Evolutionary conservation across 2,113 vertebrate genomes (phyloP).

Genomic region (Nycticryphes semicollaris): DNA sequence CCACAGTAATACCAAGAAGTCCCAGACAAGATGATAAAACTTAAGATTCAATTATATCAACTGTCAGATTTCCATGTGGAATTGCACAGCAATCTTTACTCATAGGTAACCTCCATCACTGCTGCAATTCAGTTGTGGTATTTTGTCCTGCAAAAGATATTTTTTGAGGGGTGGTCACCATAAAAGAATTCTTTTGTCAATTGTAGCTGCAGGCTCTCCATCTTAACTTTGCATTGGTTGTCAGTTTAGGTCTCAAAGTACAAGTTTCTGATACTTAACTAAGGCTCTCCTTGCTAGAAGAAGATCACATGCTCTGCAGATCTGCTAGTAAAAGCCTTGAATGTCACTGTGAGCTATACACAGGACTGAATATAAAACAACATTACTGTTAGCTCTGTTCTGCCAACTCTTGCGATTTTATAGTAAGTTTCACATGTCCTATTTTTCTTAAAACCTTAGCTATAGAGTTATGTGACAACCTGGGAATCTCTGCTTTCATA

Average conservation of each 20-base stretch:
- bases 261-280: background rate
- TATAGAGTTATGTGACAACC: background rate
- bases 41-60: background rate
- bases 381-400: background rate
- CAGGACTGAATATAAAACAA: background rate
- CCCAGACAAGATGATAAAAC: background rate
- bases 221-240: background rate
- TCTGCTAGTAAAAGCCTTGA: background rate
- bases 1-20: background rate
- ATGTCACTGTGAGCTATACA: background rate
- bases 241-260: background rate
- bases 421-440: background rate
- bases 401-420: background rate
- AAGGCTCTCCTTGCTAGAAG: background rate
- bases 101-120: background rate
- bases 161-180: background rate
- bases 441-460: background rate
- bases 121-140: background rate
- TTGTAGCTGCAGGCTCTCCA: background rate
- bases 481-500: background rate
- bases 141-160: background rate
- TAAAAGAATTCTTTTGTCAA: background rate
- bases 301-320: background rate
- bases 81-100: background rate
- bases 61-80: fast-evolving